Conservation (phyloP, 2,888 invertebrate genomes). For the Petrolisthes manimaculis region DNA sequence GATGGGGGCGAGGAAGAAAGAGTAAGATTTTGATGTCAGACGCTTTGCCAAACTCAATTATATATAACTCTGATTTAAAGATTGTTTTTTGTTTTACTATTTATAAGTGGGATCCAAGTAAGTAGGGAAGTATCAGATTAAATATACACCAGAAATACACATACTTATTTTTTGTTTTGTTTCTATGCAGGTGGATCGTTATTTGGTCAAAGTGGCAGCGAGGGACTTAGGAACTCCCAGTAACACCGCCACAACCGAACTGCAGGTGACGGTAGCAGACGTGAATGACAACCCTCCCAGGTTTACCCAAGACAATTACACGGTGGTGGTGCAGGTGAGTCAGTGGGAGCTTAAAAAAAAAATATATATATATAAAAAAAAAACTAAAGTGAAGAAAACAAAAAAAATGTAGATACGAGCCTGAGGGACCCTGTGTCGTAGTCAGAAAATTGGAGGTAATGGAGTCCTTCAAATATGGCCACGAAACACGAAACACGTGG, state of each 20-base stretch:
- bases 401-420: no score
- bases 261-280: conserved; percentile 44
- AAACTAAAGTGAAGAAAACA: no score
- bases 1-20: background rate
- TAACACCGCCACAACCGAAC: conserved; percentile 34
- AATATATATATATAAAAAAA: no score
- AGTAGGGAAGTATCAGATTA: background rate
- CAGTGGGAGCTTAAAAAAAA: background rate
- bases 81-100: background rate
- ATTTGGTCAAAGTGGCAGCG: conserved; percentile 41
- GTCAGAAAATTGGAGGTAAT: no score
- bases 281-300: conserved; percentile 62
- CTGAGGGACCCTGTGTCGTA: no score
- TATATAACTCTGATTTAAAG: background rate
- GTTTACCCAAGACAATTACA: conserved; percentile 48
- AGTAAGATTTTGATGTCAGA: background rate
- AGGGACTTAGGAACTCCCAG: conserved; percentile 51
- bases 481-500: no score
- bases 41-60: background rate
- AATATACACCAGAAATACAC: background rate
- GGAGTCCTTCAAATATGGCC: no score
- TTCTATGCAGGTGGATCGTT: conserved; percentile 27
- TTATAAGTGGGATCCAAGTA: background rate
- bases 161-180: background rate
- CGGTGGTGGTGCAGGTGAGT: conserved; percentile 62